A percentile compares a stretch with the other conserved stretches of the same genome.
These are phyloP conservation scores for Geococcyx californianus DNA, from an alignment of 2,113 vertebrate genomes.

Conservation along the genomic window DNA sequence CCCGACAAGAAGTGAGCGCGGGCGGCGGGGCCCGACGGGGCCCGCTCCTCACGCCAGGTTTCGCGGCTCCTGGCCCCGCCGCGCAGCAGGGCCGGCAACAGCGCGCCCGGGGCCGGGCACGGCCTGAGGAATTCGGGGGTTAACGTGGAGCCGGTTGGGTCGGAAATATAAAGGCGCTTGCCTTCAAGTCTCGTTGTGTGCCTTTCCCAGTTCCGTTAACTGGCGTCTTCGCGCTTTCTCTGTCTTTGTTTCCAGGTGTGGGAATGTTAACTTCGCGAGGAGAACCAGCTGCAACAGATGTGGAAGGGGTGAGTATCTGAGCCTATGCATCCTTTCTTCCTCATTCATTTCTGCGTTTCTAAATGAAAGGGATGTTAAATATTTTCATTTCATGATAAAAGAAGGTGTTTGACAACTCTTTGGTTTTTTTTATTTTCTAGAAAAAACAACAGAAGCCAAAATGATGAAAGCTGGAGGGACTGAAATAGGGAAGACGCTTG, in stretches of 20 bases:
- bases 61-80: fast-evolving
- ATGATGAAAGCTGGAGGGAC: conserved; percentile 99
- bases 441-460: conserved; percentile 97
- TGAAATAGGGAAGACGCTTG: conserved; percentile 97
- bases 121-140: background rate
- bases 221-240: background rate
- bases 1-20: conserved; percentile 95
- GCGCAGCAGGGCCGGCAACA: background rate
- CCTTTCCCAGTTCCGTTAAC: fast-evolving
- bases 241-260: conserved; percentile 80
- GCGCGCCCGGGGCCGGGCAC: background rate
- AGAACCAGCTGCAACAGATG: conserved; percentile 97
- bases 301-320: conserved; percentile 82
- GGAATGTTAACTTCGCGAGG: conserved; percentile 96
- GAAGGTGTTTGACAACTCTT: background rate
- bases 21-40: too few species aligned
- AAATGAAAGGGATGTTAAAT: background rate
- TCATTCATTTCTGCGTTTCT: fast-evolving
- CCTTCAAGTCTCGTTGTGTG: fast-evolving
- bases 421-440: conserved; percentile 66
- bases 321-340: fast-evolving
- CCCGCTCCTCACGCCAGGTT: too few species aligned
- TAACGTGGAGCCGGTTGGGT: fast-evolving
- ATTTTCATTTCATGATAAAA: fast-evolving
- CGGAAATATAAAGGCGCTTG: too few species aligned